phyloP scores from a whole-genome alignment of 1,140 invertebrate species.

The Drosophila bocqueti region DNA sequence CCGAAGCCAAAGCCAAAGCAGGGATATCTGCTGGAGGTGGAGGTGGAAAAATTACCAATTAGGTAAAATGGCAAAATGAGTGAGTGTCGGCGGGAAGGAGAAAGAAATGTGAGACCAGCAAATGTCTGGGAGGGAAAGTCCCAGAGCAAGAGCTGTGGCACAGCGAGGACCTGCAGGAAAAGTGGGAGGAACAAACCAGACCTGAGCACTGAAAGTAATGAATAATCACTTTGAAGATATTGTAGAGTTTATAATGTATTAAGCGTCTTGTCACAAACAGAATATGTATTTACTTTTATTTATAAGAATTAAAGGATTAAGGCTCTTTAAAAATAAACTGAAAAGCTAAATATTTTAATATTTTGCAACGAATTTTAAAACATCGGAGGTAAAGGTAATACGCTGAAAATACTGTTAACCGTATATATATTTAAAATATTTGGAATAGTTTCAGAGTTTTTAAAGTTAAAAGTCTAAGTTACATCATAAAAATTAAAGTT shows the following conservation, averaged over 20 bases:
- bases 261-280: too few species aligned
- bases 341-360: too few species aligned
- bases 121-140: not conserved
- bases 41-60: conserved; percentile 76
- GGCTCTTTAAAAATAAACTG: too few species aligned
- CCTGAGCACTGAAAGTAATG: conserved; percentile 4
- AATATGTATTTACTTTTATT: too few species aligned
- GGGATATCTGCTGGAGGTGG: conserved; percentile 28
- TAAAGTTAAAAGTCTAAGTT: too few species aligned
- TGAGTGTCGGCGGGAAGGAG: conserved; percentile 49
- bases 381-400: too few species aligned
- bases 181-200: not conserved
- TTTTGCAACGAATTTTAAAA: too few species aligned
- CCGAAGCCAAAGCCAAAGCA: conserved; percentile 6
- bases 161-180: conserved; percentile 6
- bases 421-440: too few species aligned
- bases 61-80: conserved; percentile 79
- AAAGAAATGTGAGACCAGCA: conserved; percentile 15
- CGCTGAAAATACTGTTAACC: too few species aligned
- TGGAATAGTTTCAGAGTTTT: too few species aligned
- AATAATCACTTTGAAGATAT: not conserved
- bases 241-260: not conserved
- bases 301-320: too few species aligned
- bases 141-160: not conserved
- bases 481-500: too few species aligned